phyloP scores from a whole-genome alignment of 2,888 invertebrate genomes.

The Halocaridina rubra region DNA sequence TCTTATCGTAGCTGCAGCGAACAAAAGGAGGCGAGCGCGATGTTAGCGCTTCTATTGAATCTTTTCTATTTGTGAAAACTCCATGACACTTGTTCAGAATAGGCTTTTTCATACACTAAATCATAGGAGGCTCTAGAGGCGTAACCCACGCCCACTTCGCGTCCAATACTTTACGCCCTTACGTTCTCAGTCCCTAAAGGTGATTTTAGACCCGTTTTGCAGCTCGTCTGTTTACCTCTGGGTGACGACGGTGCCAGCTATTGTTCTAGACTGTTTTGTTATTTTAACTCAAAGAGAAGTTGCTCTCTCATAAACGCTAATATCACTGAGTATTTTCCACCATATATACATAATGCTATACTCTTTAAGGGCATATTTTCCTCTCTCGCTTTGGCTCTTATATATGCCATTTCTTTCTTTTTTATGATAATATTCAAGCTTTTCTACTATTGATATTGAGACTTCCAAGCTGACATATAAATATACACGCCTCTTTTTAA shows the following conservation, averaged over 20 bases:
- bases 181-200: background rate
- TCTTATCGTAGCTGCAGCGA: constrained; percentile 44
- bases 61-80: constrained; percentile 58
- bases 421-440: no score
- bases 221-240: background rate
- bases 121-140: constrained; percentile 28
- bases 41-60: constrained; percentile 46
- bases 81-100: constrained; percentile 55
- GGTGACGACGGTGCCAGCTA: background rate
- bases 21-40: constrained; percentile 42
- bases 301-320: constrained; percentile 52
- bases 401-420: no score
- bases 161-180: background rate
- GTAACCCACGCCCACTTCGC: background rate
- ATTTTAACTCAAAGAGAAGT: constrained; percentile 53
- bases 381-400: background rate
- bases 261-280: constrained; percentile 55
- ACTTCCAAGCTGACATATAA: no score
- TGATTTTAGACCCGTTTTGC: background rate
- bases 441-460: no score
- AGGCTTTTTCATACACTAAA: constrained; percentile 51
- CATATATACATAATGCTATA: no score
- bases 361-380: no score
- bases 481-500: no score
- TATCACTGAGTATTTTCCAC: constrained; percentile 25